Conservation (phyloP, 2,888 invertebrate species). For the Apocheima hispidaria region DNA sequence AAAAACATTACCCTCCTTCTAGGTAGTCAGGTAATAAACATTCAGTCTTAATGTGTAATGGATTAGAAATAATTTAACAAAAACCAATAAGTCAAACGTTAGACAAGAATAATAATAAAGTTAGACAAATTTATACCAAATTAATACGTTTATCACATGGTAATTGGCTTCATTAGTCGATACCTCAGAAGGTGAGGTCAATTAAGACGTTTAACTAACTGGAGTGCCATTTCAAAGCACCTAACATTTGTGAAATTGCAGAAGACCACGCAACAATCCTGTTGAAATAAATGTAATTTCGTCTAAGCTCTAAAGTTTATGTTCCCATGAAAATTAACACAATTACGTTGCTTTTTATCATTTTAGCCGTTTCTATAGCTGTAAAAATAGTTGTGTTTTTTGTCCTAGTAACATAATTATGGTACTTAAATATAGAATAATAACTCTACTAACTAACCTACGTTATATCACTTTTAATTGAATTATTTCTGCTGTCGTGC, state of each 20-base stretch:
- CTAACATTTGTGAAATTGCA: constrained; percentile 10
- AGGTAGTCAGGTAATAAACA: too few relatives aligned
- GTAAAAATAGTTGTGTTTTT: too few relatives aligned
- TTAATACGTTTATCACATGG: not conserved
- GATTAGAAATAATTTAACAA: not conserved
- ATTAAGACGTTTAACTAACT: constrained; percentile 38
- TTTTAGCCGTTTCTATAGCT: too few relatives aligned
- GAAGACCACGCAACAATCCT: constrained; percentile 5
- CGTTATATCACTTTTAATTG: too few relatives aligned
- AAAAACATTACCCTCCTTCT: too few relatives aligned
- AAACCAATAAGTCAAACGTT: too few relatives aligned
- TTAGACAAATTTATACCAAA: not conserved
- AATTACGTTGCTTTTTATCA: not conserved
- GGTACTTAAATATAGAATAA: too few relatives aligned
- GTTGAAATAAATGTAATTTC: not conserved
- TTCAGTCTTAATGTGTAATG: not conserved
- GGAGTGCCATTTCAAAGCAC: constrained; percentile 28
- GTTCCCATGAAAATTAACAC: not conserved
- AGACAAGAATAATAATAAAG: too few relatives aligned
- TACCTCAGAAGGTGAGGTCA: constrained; percentile 25
- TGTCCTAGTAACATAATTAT: too few relatives aligned
- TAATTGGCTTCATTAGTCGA: constrained; percentile 20
- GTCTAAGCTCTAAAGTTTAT: not conserved
- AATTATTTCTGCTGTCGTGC: too few relatives aligned
- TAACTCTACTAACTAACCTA: too few relatives aligned